These are phyloP conservation scores for Ricordea florida DNA, from an alignment of 92 coral and sea anemone genomes.

Conservation along the genomic window DNA sequence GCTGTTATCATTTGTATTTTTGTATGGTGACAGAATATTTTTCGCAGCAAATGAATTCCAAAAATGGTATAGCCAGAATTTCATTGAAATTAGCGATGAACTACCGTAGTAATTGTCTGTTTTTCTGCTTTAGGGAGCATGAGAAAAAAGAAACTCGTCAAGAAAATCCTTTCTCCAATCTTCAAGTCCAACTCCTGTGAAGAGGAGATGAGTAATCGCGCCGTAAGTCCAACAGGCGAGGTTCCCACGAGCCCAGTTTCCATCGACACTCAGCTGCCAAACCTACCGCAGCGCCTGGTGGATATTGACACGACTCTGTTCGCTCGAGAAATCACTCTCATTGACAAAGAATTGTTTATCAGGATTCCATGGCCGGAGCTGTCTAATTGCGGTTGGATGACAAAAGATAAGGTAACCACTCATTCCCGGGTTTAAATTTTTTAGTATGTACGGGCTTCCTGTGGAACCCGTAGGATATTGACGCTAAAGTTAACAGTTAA, in stretches of 20 bases:
- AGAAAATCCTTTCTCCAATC: conserved; percentile 93
- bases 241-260: conserved; percentile 62
- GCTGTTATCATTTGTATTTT: too few species aligned
- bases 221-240: conserved; percentile 75
- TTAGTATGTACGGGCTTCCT: too few species aligned
- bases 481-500: neutral
- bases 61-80: too few species aligned
- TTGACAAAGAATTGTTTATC: conserved; percentile 93
- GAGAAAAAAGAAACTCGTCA: conserved; percentile 83
- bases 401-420: conserved; percentile 87
- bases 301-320: conserved; percentile 82
- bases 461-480: neutral
- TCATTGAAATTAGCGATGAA: too few species aligned
- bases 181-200: conserved; percentile 84
- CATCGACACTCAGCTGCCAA: conserved; percentile 48
- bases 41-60: too few species aligned
- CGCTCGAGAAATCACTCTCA: conserved; percentile 92
- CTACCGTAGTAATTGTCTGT: too few species aligned
- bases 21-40: too few species aligned
- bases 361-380: conserved; percentile 95
- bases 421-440: too few species aligned
- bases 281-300: conserved; percentile 79
- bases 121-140: conserved; percentile 77
- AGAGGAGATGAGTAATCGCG: conserved; percentile 69
- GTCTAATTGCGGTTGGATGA: conserved; percentile 99